A percentile compares a stretch with the other conserved stretches of the same genome.
phyloP scores from a whole-genome alignment of 2,797 vertebrate species.

The Acropternis orthonyx region DNA sequence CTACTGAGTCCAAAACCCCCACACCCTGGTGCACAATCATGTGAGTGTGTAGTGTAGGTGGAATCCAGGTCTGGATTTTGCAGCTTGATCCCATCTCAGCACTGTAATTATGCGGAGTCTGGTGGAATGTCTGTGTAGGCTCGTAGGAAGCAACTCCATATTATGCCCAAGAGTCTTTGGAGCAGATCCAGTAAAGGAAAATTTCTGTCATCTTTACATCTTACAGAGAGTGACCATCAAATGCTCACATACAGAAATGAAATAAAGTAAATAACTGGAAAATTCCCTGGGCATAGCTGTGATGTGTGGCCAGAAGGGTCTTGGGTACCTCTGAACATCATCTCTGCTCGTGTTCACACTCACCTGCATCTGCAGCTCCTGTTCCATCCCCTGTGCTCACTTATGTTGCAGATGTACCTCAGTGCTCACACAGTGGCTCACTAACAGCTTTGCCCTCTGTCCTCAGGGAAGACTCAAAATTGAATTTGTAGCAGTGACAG shows the following conservation, averaged over 20 bases:
- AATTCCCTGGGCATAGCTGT: not conserved
- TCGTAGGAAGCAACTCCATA: not conserved
- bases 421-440: not conserved
- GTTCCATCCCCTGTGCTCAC: not conserved
- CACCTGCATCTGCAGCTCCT: not conserved
- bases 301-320: not conserved
- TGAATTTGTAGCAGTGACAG: slow-evolving; percentile 46
- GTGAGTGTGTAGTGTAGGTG: not conserved
- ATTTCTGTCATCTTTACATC: not conserved
- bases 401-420: not conserved
- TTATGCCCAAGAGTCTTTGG: not conserved
- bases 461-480: slow-evolving; percentile 45
- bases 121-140: not conserved
- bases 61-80: not conserved
- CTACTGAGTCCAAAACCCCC: not conserved
- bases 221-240: not conserved
- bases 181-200: not conserved
- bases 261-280: not conserved
- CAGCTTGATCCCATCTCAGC: not conserved
- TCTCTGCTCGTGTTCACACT: not conserved
- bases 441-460: slow-evolving; percentile 13
- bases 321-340: not conserved
- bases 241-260: not conserved
- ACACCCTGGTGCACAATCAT: not conserved
- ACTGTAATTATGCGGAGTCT: not conserved